Evolutionary conservation across 2,797 vertebrate species (phyloP), one percentile per base, ranked within the genome.

Genomic region (Catostomus latipinnis): DNA sequence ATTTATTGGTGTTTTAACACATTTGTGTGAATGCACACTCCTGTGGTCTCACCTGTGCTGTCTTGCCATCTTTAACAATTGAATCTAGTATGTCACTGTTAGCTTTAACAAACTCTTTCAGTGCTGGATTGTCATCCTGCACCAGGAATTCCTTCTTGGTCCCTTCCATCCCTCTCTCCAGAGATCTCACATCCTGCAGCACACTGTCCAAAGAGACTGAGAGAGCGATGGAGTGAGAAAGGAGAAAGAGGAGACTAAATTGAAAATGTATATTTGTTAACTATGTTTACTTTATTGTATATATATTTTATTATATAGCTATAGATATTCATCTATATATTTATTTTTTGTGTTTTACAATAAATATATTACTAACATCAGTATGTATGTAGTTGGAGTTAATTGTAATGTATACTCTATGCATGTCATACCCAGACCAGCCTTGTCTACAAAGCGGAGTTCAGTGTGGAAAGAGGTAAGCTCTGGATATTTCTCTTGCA

Each of bases 381-480:
- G 22, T 34, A 34, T 34, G 34, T 34, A 34, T 34, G 34, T 34
- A 34, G 34, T 34, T 3, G 34, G 34, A 34, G 34, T 34, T 34
- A 34, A 34, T 34, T 34, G 34, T 4, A 34, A 34, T 34, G 34
- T 34, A 16, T 46, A 34, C 6, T 50, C 4, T 61, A 49, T 45
- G 18, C 34, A 34, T 34, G 34, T 45, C 62, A 53, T 93, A 99
- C 98, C 97, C 74, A 96, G 90, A 9, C 93, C 96, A 0, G 97
- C 97, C 89, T 99, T 99, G 89, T 99, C 98, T 1, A 99, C 86
- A 83, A 98, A 99, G 87, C 94, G 95, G 49, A 99, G 92, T 14
- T 99, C 98, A 0, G 91, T 91, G 88, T 97, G 90, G 90, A 98
- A 99, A 86, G 92, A 90, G 0, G 70, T 84, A 82, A 99, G 90